Conservation (phyloP, 2,797 vertebrate genomes). For the Microcaecilia unicolor region DNA sequence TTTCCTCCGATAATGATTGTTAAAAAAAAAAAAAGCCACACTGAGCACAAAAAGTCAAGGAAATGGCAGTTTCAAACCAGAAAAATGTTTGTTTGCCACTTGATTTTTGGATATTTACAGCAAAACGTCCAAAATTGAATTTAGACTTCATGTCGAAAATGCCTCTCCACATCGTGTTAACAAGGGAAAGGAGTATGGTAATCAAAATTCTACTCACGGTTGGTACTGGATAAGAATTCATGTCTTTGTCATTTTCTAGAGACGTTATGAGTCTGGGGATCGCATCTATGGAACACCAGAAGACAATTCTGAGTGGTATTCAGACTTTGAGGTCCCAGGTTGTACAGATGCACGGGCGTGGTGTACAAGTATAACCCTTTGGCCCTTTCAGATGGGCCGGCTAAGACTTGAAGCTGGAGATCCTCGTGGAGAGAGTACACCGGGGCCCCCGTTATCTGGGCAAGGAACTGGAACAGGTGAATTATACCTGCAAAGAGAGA, state of each 20-base stretch:
- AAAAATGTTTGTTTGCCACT: too few relatives aligned
- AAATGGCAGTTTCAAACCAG: too few relatives aligned
- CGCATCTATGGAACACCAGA: constrained; percentile 76
- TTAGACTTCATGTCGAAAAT: too few relatives aligned
- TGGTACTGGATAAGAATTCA: too few relatives aligned
- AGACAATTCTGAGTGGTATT: constrained; percentile 78
- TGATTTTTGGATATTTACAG: too few relatives aligned
- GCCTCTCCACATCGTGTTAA: too few relatives aligned
- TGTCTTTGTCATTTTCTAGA: constrained; percentile 43
- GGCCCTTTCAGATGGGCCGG: fast-evolving
- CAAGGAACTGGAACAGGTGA: constrained; percentile 2
- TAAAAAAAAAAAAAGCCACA: too few relatives aligned
- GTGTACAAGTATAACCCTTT: constrained; percentile 80
- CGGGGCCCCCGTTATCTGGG: neutral
- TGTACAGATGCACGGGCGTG: constrained; percentile 84
- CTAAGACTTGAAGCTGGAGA: neutral
- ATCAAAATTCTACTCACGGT: too few relatives aligned
- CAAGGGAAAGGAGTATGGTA: too few relatives aligned
- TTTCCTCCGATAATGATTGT: too few relatives aligned
- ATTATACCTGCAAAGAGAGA: neutral
- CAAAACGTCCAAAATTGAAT: too few relatives aligned
- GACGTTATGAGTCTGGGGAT: constrained; percentile 84
- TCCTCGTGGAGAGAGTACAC: neutral
- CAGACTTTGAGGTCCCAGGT: constrained; percentile 80
- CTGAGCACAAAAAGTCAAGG: too few relatives aligned